phyloP scores from a whole-genome alignment of 2,797 vertebrate genomes.

The Sebastes wilsoni region DNA sequence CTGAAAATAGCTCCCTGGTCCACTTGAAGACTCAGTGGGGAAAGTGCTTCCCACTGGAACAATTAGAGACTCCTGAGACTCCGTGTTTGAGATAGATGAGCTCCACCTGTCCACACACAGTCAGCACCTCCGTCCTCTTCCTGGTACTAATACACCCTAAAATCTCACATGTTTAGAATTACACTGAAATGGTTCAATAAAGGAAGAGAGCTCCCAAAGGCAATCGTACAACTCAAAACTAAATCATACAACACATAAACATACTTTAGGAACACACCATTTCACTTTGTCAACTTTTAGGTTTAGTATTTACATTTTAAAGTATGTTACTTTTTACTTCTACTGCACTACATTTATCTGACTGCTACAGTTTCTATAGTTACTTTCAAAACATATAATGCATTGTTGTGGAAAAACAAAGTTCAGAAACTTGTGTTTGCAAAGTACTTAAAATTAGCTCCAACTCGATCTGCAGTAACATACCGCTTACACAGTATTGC shows the following conservation, averaged over 20 bases:
- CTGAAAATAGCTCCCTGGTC: constrained; percentile 83
- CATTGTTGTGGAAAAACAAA: background rate
- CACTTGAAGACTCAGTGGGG: constrained; percentile 77
- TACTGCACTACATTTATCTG: background rate
- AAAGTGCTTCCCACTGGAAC: constrained; percentile 79
- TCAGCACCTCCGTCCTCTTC: constrained; percentile 32
- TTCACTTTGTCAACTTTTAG: background rate
- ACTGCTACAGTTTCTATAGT: background rate
- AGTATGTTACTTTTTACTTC: background rate
- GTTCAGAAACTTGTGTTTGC: background rate
- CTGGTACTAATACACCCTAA: background rate
- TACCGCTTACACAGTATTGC: background rate
- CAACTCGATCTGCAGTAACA: background rate
- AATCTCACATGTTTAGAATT: background rate
- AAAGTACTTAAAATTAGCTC: background rate
- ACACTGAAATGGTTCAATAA: background rate
- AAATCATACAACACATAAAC: background rate
- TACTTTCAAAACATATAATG: background rate
- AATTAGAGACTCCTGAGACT: constrained; percentile 74
- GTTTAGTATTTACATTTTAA: background rate
- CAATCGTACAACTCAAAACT: background rate
- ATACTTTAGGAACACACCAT: background rate
- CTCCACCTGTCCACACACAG: constrained; percentile 69
- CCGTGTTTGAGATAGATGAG: constrained; percentile 47
- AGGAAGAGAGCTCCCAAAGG: background rate